Conservation (phyloP, 92 coral and sea anemone species). For the Heteractis magnifica region DNA sequence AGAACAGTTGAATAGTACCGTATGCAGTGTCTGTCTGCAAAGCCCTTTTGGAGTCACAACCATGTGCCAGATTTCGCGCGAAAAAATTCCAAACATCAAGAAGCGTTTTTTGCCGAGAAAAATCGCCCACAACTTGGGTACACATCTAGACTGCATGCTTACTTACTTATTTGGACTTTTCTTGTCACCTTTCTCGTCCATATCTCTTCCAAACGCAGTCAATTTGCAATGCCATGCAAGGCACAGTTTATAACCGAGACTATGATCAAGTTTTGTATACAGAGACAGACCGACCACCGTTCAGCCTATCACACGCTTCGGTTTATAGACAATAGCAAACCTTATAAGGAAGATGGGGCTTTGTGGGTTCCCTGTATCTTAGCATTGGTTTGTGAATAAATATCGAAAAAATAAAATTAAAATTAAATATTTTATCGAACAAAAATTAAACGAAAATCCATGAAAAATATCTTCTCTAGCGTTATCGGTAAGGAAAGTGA, state of each 20-base stretch:
- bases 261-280: constrained; percentile 32
- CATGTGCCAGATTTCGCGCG: constrained; percentile 39
- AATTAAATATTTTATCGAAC: too few species aligned
- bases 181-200: constrained; percentile 86
- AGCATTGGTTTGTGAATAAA: too few species aligned
- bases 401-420: too few species aligned
- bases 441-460: too few species aligned
- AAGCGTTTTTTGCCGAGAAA: not conserved
- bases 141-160: not conserved
- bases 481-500: too few species aligned
- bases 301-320: constrained; percentile 8
- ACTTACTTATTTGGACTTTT: constrained; percentile 75
- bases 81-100: not conserved
- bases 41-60: not conserved
- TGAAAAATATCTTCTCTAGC: too few species aligned
- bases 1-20: not conserved
- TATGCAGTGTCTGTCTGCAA: not conserved
- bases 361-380: not conserved
- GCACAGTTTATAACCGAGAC: constrained; percentile 20
- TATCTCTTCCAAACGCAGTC: constrained; percentile 22
- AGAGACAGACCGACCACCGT: constrained; percentile 23
- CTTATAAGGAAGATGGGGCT: not conserved
- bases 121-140: too few species aligned
- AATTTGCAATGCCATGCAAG: constrained; percentile 32
- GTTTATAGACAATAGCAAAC: constrained; percentile 21